These are phyloP conservation scores for Microcebus lehilahytsara DNA, from an alignment of 2,113 vertebrate genomes.

Conservation along the genomic window DNA sequence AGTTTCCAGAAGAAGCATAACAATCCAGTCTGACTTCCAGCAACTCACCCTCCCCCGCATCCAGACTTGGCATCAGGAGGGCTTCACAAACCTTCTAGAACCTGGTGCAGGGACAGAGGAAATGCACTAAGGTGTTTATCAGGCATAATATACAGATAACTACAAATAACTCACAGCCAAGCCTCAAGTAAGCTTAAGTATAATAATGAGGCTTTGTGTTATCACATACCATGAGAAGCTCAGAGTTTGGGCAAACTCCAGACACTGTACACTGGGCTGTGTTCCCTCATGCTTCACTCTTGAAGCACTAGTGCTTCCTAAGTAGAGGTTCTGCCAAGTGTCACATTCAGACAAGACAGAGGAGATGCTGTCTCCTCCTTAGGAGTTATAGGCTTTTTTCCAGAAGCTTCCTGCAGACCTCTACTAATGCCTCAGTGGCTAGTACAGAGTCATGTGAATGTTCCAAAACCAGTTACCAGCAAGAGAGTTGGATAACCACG, in stretches of 20 bases:
- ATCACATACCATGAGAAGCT: neutral
- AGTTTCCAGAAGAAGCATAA: neutral
- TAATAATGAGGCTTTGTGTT: neutral
- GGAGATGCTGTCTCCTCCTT: neutral
- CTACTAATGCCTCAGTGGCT: neutral
- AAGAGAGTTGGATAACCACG: neutral
- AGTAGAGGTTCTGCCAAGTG: neutral
- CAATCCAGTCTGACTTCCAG: neutral
- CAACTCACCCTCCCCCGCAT: neutral
- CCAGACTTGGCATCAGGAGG: neutral
- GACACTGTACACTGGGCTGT: neutral
- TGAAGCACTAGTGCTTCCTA: neutral
- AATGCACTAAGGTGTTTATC: neutral
- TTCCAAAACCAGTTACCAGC: neutral
- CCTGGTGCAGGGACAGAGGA: neutral
- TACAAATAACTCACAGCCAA: neutral
- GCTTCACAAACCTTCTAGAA: neutral
- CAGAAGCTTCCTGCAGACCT: neutral
- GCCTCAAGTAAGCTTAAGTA: neutral
- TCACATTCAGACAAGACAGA: neutral
- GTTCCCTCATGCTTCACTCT: neutral
- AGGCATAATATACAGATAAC: too few relatives aligned
- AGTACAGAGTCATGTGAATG: neutral
- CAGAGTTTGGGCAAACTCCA: neutral
- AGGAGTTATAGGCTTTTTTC: neutral